Base-by-base conservation (phyloP, 2,113 vertebrate species). In the Sinocyclocheilus anshuiensis region DNA sequence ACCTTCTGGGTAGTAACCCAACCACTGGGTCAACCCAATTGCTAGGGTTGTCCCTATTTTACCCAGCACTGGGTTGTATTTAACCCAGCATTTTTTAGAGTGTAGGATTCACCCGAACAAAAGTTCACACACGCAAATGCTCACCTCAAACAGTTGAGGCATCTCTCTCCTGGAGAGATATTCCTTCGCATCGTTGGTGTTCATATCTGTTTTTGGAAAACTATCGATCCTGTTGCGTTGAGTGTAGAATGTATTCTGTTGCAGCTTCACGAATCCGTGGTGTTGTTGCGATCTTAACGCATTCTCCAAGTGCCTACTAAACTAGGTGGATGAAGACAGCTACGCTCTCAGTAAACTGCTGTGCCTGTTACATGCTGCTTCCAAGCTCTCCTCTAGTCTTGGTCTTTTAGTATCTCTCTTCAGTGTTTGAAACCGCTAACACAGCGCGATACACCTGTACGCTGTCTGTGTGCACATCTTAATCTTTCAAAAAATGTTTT, bases 81-180 rank as follows among this genome's bases (percentile, higher is more conserved):
- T 29, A 29, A 29, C 29, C 29, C 29, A 29, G 29, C 29, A 29
- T 29, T 29, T 29, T 29, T 29, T 29, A 29, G 29, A 29, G 29
- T 29, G 1, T 29, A 29, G 45, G 45, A 48, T 48, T 48, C 6
- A 16, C 53, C 4, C 3, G 2, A 61, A 61, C n/a, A 69, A 80
- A 55, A 80, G 75, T 67, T 55, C 9, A 48, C 45, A 45, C 42
- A 48, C 45, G 11, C 2, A 69, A 29, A 36, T 20, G 84, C 95
- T 94, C 95, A 99, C 98, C 97, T 99, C 97, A 92, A 99, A 99
- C 77, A 99, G 97, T 94, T 97, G 98, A 83, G 97, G 97, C 88
- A 99, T 98, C 94, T 99, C 97, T 92, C 95, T 95, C 88, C 95
- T 95, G 83, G 97, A 93, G 90, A 99, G 96, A 86, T 99, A 99